These are phyloP conservation scores for Hypena proboscidalis DNA, from an alignment of 2,888 invertebrate genomes.

Conservation along the genomic window DNA sequence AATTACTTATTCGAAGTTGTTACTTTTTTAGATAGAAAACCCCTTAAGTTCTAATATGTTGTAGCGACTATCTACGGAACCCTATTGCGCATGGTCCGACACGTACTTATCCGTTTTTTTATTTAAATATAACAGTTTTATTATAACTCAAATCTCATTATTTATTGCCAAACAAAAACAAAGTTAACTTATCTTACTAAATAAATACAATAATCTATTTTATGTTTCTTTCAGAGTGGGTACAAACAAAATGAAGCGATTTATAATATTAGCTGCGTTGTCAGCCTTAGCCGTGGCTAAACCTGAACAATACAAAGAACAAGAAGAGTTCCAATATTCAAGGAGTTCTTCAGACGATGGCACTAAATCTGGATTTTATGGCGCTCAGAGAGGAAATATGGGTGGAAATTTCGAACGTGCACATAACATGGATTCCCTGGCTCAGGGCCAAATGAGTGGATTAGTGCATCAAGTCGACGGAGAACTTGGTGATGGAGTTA, in stretches of 20 bases:
- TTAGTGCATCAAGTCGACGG: conserved; percentile 72
- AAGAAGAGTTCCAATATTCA: conserved; percentile 79
- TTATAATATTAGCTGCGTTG: conserved; percentile 60
- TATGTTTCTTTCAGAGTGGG: conserved; percentile 47
- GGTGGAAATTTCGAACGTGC: conserved; percentile 80
- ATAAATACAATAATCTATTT: background rate
- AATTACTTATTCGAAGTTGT: no score
- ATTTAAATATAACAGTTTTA: no score
- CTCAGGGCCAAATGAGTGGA: conserved; percentile 79
- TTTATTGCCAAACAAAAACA: no score
- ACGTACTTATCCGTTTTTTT: no score
- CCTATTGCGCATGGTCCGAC: no score
- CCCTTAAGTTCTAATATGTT: no score
- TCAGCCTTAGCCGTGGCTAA: conserved; percentile 63
- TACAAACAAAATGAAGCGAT: conserved; percentile 59
- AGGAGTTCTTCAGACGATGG: conserved; percentile 81
- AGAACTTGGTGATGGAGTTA: conserved; percentile 72
- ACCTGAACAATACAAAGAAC: conserved; percentile 76
- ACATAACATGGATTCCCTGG: conserved; percentile 78
- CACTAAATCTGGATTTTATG: conserved; percentile 74
- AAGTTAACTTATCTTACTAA: no score
- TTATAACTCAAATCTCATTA: no score
- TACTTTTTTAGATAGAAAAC: no score
- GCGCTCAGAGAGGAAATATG: conserved; percentile 81
- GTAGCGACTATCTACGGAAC: no score